phyloP scores from a whole-genome alignment of 2,113 vertebrate genomes.

The Chionodraco myersi region DNA sequence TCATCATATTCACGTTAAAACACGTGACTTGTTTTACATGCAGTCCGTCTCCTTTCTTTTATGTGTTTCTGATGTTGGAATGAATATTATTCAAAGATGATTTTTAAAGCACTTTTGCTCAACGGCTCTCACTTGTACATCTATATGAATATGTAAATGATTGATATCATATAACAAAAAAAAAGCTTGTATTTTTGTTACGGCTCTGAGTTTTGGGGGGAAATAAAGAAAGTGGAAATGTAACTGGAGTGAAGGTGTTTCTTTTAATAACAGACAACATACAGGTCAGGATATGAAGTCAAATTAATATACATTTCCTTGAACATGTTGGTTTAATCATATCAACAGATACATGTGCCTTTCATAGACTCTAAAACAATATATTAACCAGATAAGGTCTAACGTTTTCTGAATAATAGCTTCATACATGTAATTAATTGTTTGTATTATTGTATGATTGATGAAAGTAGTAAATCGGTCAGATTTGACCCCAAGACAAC shows the following conservation, averaged over 20 bases:
- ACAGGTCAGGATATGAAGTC: too few species aligned
- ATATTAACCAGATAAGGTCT: not conserved
- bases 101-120: constrained; percentile 78
- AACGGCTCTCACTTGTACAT: constrained; percentile 72
- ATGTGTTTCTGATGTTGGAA: constrained; percentile 45
- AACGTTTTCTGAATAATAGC: not conserved
- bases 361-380: not conserved
- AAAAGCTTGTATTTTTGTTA: constrained; percentile 74
- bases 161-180: constrained; percentile 63
- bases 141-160: constrained; percentile 77
- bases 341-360: not conserved
- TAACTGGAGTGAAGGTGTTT: constrained; percentile 8
- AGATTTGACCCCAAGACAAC: too few species aligned
- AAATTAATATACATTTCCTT: too few species aligned
- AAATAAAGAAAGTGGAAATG: constrained; percentile 65
- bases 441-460: not conserved
- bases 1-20: constrained; percentile 11
- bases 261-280: not conserved
- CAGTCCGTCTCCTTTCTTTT: not conserved
- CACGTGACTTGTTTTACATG: not conserved
- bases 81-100: constrained; percentile 68
- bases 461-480: too few species aligned
- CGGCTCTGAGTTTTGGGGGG: constrained; percentile 46
- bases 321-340: not conserved
- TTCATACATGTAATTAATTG: not conserved